These are phyloP conservation scores for Porites evermanni DNA, from an alignment of 92 coral and sea anemone species.

Conservation along the genomic window DNA sequence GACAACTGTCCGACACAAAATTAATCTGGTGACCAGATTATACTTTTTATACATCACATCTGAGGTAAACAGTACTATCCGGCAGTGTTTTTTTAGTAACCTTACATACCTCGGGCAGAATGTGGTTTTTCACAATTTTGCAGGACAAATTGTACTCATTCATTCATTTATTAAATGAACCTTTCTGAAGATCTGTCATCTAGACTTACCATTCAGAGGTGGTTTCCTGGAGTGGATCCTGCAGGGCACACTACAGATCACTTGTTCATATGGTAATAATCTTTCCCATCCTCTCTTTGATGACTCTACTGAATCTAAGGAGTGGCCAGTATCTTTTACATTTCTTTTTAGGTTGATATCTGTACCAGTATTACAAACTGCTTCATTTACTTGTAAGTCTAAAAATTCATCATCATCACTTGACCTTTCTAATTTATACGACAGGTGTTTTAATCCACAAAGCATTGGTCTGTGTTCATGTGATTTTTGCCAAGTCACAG, in stretches of 20 bases:
- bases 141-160: too few species aligned
- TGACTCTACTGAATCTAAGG: neutral
- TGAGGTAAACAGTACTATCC: too few species aligned
- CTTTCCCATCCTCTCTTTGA: neutral
- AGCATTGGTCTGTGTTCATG: neutral
- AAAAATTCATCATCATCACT: neutral
- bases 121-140: too few species aligned
- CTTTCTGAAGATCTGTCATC: neutral
- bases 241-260: constrained; percentile 95
- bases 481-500: neutral
- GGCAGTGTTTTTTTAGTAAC: too few species aligned
- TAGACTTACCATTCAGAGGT: constrained; percentile 77
- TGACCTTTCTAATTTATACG: neutral
- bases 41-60: too few species aligned
- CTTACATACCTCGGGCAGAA: too few species aligned
- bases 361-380: neutral
- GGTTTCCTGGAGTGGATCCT: constrained; percentile 94
- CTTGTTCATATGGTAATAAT: constrained; percentile 70
- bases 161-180: too few species aligned
- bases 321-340: neutral
- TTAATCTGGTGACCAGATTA: too few species aligned
- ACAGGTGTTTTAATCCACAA: neutral
- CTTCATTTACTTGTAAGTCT: neutral
- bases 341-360: neutral
- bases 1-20: too few species aligned